Evolutionary conservation across 2,113 vertebrate genomes (phyloP).

Genomic region (Rhagologus leucostigma): DNA sequence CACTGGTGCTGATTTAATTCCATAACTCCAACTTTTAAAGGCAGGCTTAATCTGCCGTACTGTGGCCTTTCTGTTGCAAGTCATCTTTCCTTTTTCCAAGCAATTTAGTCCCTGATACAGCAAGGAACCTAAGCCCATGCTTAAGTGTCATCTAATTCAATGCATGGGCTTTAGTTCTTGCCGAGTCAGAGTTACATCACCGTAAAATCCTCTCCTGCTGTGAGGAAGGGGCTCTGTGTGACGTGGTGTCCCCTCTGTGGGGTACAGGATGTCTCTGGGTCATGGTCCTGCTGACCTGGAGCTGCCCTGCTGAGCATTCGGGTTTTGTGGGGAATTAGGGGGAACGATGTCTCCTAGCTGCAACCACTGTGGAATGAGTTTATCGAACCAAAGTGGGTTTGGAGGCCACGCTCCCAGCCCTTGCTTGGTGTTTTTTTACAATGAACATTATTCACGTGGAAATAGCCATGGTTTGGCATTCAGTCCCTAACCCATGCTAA

Average conservation of each 20-base stretch:
- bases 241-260: rapidly evolving
- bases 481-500: neutral
- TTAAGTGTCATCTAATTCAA: neutral
- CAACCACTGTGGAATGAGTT: neutral
- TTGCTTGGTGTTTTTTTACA: neutral
- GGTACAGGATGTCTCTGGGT: neutral
- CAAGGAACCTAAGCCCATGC: neutral
- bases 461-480: neutral
- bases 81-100: neutral
- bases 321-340: neutral
- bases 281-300: neutral
- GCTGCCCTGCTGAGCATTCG: neutral
- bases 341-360: neutral
- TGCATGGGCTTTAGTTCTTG: neutral
- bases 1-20: neutral
- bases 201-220: neutral
- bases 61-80: neutral
- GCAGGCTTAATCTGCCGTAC: neutral
- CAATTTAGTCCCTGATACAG: neutral
- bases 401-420: neutral
- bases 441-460: neutral
- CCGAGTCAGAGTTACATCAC: neutral
- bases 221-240: rapidly evolving
- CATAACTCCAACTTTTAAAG: neutral
- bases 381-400: neutral